Base-by-base conservation (phyloP, 35 echinoderm and acorn worm species). In the Chiridota heheva region DNA sequence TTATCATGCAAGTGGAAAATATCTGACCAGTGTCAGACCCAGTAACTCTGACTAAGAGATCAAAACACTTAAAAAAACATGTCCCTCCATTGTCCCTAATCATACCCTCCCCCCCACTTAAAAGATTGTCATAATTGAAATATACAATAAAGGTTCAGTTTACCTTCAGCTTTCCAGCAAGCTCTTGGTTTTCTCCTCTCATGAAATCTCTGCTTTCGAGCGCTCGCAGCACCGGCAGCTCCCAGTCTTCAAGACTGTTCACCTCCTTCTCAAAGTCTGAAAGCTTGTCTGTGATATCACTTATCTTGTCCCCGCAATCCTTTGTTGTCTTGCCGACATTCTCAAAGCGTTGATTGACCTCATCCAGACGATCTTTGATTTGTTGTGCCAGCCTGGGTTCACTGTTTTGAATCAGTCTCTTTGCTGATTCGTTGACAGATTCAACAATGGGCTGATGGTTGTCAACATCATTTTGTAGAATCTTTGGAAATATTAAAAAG, bases 401-500 rank as follows among this genome's bases (percentile, higher is more conserved):
- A 37, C 86, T 96, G 35, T 43, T 83, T 57, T 74, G 34, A 37
- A 90, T 96, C 44, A 96, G 81, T 36, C 92, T 80, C 30, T 62
- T 83, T 20, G 89, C 85, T 16, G 80, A 74, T 56, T 88, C 57
- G 24, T 79, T 80, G 59, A 98, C 67, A 16, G 85, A 74, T 40
- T 98, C 87, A 63, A 98, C 80, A 20, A 91, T 70, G 29, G 95
- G 95, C 1, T 73, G 71, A 45, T 98, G 95, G 81, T 91, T 98
- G 81, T 91, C 89, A 60, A 92, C 82, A 60, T 98, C 95, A 41
- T 80, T 88, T 32, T 98, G 90, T 7, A 98, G 57, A 67, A 91
- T 86, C 94, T 97, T 44, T 26, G n/a, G n/a, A n/a, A n/a, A n/a
- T n/a, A n/a, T n/a, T n/a, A n/a, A n/a, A n/a, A n/a, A n/a, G n/a